A percentile compares a stretch with the other conserved stretches of the same genome.
phyloP scores from a whole-genome alignment of 1,140 invertebrate genomes.

The Piezodorus guildinii region DNA sequence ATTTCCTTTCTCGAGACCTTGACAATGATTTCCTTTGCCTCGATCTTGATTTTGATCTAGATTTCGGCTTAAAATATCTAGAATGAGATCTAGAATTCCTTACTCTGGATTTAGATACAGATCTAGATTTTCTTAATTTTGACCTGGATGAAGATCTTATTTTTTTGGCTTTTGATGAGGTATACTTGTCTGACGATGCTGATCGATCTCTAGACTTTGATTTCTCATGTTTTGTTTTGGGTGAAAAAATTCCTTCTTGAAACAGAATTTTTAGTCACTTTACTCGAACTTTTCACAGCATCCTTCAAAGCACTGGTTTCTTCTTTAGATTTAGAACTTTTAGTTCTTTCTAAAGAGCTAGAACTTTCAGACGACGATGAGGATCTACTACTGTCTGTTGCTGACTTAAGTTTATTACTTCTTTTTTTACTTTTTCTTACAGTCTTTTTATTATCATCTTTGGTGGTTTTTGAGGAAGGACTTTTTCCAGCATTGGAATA shows the following conservation, averaged over 20 bases:
- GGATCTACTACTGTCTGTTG: neutral
- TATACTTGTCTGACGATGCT: too few relatives aligned
- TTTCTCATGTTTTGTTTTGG: neutral
- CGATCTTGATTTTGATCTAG: neutral
- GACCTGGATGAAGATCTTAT: constrained; percentile 19
- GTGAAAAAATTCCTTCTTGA: too few relatives aligned
- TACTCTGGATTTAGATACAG: constrained; percentile 24
- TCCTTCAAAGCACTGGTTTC: too few relatives aligned
- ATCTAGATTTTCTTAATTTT: neutral
- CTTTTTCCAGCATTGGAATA: neutral
- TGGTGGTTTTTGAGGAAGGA: neutral
- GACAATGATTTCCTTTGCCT: constrained; percentile 1
- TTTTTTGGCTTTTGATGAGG: constrained; percentile 8
- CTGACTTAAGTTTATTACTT: neutral
- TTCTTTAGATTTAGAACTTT: neutral
- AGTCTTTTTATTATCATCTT: neutral
- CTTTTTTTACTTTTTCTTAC: neutral
- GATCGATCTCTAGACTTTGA: neutral
- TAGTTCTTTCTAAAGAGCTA: neutral
- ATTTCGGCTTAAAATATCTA: neutral
- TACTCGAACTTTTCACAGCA: too few relatives aligned
- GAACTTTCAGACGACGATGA: neutral
- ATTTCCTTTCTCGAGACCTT: neutral
- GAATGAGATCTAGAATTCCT: constrained; percentile 27
- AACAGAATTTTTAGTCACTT: too few relatives aligned